phyloP scores from a whole-genome alignment of 2,888 invertebrate species.

The Boloria euphrosyne region DNA sequence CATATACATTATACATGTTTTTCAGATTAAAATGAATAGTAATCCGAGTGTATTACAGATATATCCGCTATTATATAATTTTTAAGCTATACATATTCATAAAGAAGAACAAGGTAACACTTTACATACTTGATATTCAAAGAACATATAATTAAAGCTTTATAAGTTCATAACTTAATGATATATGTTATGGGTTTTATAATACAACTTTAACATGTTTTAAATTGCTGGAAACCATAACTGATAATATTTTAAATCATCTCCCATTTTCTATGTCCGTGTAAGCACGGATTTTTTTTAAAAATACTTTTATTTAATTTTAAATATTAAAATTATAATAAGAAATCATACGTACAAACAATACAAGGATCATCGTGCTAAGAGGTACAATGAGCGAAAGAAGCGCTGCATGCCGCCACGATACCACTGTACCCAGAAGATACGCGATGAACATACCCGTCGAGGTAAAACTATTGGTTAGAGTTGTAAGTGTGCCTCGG shows the following conservation, averaged over 20 bases:
- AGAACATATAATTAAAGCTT: neutral
- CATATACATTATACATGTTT: too few relatives aligned
- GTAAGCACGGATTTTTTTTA: neutral
- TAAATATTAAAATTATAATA: neutral
- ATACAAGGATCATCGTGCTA: slow-evolving; percentile 74
- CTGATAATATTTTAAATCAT: neutral
- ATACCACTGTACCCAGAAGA: slow-evolving; percentile 74
- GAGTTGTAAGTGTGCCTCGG: slow-evolving; percentile 79
- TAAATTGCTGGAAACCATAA: slow-evolving; percentile 4
- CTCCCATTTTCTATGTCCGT: neutral
- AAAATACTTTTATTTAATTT: neutral
- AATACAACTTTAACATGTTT: neutral
- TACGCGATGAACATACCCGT: slow-evolving; percentile 79
- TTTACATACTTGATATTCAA: neutral
- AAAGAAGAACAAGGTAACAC: neutral
- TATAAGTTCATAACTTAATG: too few relatives aligned
- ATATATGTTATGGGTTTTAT: neutral
- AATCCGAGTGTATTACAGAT: too few relatives aligned
- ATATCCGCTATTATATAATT: neutral
- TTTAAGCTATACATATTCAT: neutral
- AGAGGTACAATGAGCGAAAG: slow-evolving; percentile 76
- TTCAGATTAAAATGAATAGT: too few relatives aligned
- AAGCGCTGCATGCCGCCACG: slow-evolving; percentile 80
- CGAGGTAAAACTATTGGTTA: slow-evolving; percentile 74
- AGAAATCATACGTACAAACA: slow-evolving; percentile 66